Conservation (phyloP, 2,113 vertebrate genomes). For the Ceuthmochares aereus region DNA sequence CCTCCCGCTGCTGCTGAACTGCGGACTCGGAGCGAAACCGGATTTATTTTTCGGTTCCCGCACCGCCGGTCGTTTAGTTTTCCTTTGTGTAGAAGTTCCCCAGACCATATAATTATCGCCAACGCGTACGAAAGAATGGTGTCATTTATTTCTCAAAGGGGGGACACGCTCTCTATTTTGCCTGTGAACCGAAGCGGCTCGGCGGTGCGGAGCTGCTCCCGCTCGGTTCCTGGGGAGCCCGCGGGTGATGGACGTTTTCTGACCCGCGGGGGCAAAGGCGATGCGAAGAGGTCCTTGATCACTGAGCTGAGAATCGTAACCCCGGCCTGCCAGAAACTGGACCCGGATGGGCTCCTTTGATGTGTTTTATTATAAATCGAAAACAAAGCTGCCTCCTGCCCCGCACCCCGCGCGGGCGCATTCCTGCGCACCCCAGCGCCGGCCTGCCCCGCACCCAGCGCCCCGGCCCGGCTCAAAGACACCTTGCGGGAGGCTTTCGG, state of each 20-base stretch:
- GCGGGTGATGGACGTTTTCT: constrained; percentile 81
- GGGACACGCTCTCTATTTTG: constrained; percentile 29
- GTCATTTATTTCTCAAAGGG: constrained; percentile 31
- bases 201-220: constrained; percentile 34
- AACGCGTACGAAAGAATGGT: constrained; percentile 27
- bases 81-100: constrained; percentile 21
- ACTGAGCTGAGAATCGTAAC: constrained; percentile 80
- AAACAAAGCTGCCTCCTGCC: constrained; percentile 85
- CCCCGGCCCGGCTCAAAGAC: background rate
- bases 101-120: constrained; percentile 53
- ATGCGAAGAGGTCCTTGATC: constrained; percentile 82
- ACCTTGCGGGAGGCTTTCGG: background rate
- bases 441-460: background rate
- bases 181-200: constrained; percentile 40
- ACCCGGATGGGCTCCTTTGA: constrained; percentile 83
- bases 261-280: constrained; percentile 79
- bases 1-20: background rate
- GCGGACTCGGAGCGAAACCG: background rate
- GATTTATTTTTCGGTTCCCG: background rate
- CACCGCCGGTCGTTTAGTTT: background rate
- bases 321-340: constrained; percentile 74
- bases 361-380: constrained; percentile 79
- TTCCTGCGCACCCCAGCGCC: constrained; percentile 64
- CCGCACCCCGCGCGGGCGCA: constrained; percentile 74
- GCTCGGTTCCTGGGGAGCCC: constrained; percentile 63